phyloP scores from a whole-genome alignment of 2,113 vertebrate species.

The Rallus limicola region DNA sequence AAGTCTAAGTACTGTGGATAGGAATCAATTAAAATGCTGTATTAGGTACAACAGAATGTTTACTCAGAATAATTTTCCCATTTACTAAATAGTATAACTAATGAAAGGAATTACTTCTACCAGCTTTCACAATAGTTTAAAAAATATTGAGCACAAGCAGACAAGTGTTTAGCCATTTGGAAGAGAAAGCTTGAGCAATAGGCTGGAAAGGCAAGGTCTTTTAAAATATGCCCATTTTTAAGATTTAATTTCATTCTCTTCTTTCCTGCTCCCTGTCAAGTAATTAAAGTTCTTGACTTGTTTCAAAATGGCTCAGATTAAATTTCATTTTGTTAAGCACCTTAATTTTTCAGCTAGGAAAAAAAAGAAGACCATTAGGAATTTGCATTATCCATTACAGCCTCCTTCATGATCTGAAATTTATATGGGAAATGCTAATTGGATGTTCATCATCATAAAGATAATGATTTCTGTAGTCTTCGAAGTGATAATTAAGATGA shows the following conservation, averaged over 20 bases:
- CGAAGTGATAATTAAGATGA: conserved; percentile 79
- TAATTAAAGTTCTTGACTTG: conserved; percentile 80
- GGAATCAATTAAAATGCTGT: conserved; percentile 56
- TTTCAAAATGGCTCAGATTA: conserved; percentile 78
- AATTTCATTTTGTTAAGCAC: conserved; percentile 81
- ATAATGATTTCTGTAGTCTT: conserved; percentile 82
- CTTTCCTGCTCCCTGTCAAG: conserved; percentile 53
- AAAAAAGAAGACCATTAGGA: conserved; percentile 76
- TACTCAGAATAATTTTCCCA: conserved; percentile 60
- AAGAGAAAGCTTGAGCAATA: conserved; percentile 47
- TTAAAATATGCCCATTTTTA: conserved; percentile 65
- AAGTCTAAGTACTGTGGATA: neutral
- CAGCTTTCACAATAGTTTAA: conserved; percentile 65
- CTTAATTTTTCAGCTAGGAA: conserved; percentile 75
- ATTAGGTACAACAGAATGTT: conserved; percentile 47
- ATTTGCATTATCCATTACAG: conserved; percentile 77
- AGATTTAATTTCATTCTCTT: conserved; percentile 57
- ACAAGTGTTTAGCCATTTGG: conserved; percentile 52
- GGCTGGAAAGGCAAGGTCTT: conserved; percentile 67
- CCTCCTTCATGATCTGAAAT: conserved; percentile 78
- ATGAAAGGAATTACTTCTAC: conserved; percentile 60
- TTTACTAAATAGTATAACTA: conserved; percentile 56
- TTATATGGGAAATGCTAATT: conserved; percentile 83
- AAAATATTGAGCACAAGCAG: conserved; percentile 60
- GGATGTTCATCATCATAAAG: conserved; percentile 78